These are phyloP conservation scores for Hippasteria phrygiana DNA, from an alignment of 53 echinoderm and acorn worm genomes.

Conservation along the genomic window DNA sequence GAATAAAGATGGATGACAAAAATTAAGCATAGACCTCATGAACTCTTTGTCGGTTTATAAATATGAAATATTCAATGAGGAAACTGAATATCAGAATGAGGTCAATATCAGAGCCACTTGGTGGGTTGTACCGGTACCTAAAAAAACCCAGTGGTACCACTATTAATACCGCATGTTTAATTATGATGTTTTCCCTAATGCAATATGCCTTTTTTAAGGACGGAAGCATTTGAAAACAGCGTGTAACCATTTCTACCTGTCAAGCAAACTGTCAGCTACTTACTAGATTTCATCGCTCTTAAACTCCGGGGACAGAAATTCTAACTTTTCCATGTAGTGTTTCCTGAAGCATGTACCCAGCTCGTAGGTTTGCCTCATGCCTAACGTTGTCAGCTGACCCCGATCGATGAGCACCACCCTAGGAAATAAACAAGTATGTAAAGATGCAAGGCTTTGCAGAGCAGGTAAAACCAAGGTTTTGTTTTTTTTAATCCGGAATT, in stretches of 20 bases:
- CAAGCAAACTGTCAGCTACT: slow-evolving; percentile 4
- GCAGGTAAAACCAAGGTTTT: too few species aligned
- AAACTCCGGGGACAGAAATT: slow-evolving; percentile 69
- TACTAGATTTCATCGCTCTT: slow-evolving; percentile 68
- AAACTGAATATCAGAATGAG: too few species aligned
- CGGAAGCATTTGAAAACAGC: too few species aligned
- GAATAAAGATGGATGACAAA: too few species aligned
- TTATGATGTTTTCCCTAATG: not conserved
- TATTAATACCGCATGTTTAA: not conserved
- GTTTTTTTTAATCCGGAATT: not conserved
- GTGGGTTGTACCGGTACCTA: too few species aligned
- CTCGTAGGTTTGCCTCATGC: slow-evolving; percentile 80
- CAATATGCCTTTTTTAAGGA: too few species aligned
- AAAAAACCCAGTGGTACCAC: too few species aligned
- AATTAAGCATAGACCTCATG: too few species aligned
- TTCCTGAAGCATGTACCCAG: slow-evolving; percentile 68
- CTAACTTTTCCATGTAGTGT: slow-evolving; percentile 76
- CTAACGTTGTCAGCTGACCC: slow-evolving; percentile 85
- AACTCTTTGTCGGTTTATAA: too few species aligned
- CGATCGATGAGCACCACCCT: slow-evolving; percentile 83
- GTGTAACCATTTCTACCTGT: not conserved
- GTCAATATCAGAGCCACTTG: too few species aligned
- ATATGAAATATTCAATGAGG: too few species aligned
- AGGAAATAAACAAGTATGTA: not conserved
- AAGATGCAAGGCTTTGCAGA: too few species aligned